phyloP scores from a whole-genome alignment of 1,140 invertebrate species.

The Platorchestia sp. region DNA sequence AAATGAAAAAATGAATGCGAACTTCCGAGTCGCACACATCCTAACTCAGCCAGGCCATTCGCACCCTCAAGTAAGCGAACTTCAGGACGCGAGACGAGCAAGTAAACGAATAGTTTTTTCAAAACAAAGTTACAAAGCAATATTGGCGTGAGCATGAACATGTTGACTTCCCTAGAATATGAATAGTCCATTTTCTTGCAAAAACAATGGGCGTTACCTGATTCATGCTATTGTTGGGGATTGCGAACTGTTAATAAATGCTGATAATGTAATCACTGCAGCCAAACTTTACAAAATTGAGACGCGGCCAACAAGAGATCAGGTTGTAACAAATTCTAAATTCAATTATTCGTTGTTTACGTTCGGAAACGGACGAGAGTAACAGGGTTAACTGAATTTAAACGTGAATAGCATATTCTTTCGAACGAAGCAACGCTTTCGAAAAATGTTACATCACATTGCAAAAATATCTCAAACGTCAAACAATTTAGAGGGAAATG shows the following conservation, averaged over 20 bases:
- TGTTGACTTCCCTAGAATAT: not conserved
- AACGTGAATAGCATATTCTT: not conserved
- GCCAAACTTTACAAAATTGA: no score
- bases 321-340: no score
- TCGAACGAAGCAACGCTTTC: not conserved
- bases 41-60: not conserved
- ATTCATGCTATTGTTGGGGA: no score
- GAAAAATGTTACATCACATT: not conserved
- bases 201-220: not conserved
- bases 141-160: not conserved
- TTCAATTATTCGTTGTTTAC: no score
- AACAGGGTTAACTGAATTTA: not conserved
- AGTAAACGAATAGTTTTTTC: not conserved
- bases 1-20: not conserved
- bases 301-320: no score
- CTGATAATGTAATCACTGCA: no score
- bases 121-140: not conserved
- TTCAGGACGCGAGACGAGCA: not conserved
- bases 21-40: not conserved
- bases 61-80: not conserved
- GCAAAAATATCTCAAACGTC: not conserved
- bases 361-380: not conserved
- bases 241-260: no score
- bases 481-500: not conserved
- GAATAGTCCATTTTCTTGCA: not conserved